phyloP scores from a whole-genome alignment of 35 echinoderm and acorn worm species.

The Diadema setosum region DNA sequence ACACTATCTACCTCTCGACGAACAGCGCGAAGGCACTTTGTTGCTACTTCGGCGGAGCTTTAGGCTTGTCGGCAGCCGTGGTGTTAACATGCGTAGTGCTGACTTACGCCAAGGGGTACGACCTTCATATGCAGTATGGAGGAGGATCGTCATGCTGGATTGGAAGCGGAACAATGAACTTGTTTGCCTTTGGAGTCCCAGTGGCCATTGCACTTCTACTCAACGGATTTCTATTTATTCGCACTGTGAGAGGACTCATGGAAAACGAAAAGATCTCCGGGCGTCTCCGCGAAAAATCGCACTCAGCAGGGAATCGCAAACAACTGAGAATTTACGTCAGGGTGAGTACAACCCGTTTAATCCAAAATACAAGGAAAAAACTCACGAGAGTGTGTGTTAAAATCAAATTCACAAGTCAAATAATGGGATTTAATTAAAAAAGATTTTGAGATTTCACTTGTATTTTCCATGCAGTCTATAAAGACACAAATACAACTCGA shows the following conservation, averaged over 20 bases:
- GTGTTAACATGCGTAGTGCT: conserved; percentile 28
- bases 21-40: not conserved
- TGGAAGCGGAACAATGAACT: not conserved
- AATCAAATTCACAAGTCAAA: no score
- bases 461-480: no score
- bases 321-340: no score
- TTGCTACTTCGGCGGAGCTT: not conserved
- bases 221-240: not conserved
- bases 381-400: no score
- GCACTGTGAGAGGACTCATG: not conserved
- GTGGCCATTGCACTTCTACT: not conserved
- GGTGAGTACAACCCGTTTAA: no score
- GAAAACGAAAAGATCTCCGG: no score
- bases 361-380: no score
- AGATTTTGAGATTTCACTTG: no score
- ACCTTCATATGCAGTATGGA: not conserved
- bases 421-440: no score
- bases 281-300: no score
- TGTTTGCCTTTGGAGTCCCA: not conserved
- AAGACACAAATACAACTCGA: no score
- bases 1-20: not conserved
- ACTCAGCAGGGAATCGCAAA: no score
- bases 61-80: not conserved
- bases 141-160: not conserved
- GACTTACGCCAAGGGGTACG: not conserved